Percentiles rank a stretch among this genome's conserved stretches.
Conservation (phyloP, 64 coral and sea anemone species). For the Acropora tenuis region DNA sequence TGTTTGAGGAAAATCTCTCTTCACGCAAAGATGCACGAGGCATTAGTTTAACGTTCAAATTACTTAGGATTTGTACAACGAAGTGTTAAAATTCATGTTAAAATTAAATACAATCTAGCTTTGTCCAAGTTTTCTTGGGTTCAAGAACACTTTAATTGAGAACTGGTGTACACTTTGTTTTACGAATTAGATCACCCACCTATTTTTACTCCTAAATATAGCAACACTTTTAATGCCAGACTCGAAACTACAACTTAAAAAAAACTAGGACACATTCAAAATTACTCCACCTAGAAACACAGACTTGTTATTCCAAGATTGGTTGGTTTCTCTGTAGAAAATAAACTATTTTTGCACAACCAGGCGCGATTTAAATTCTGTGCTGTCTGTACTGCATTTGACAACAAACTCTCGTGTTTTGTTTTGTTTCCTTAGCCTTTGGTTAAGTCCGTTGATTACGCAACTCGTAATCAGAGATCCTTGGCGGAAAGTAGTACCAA, state of each 20-base stretch:
- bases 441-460: background rate
- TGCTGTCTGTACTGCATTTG: too few relatives aligned
- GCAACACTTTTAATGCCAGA: background rate
- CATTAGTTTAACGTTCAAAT: too few relatives aligned
- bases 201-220: background rate
- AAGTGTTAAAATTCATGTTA: too few relatives aligned
- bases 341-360: too few relatives aligned
- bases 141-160: background rate
- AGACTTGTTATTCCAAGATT: background rate
- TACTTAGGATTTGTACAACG: too few relatives aligned
- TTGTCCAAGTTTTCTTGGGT: background rate
- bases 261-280: background rate
- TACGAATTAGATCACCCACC: background rate
- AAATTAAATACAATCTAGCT: too few relatives aligned
- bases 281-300: background rate
- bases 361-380: too few relatives aligned
- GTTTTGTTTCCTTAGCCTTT: background rate
- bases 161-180: background rate
- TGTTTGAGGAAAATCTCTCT: too few relatives aligned
- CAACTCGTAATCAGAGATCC: background rate
- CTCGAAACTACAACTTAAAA: background rate
- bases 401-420: background rate
- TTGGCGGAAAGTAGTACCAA: background rate
- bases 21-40: too few relatives aligned
- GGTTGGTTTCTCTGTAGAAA: too few relatives aligned